phyloP scores from a whole-genome alignment of 2,797 vertebrate genomes.

The Gallinago solitaria region DNA sequence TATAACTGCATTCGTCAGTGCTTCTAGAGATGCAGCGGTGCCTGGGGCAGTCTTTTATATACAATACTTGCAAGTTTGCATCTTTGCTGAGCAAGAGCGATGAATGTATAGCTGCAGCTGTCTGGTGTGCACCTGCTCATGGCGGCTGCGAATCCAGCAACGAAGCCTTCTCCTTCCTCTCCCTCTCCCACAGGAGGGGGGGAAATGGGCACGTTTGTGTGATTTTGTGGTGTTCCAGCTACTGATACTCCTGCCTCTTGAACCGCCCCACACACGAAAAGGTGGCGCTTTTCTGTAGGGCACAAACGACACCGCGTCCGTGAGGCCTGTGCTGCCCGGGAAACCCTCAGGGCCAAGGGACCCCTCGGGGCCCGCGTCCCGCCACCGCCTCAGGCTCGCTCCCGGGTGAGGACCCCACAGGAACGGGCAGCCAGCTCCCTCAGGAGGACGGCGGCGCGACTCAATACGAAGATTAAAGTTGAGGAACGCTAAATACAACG shows the following conservation, averaged over 20 bases:
- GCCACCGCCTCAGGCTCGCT: not conserved
- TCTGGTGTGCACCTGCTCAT: not conserved
- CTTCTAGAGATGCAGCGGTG: not conserved
- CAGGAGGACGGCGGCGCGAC: no score
- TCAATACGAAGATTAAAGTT: no score
- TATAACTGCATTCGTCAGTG: not conserved
- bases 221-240: not conserved
- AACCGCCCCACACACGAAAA: not conserved
- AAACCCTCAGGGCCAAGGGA: rapidly evolving
- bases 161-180: not conserved
- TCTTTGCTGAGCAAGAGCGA: not conserved
- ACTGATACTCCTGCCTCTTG: no score
- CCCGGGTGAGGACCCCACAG: not conserved
- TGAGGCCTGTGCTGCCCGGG: not conserved
- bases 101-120: rapidly evolving
- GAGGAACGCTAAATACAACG: not conserved
- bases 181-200: no score
- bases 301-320: rapidly evolving
- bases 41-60: not conserved
- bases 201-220: rapidly evolving
- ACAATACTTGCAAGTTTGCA: not conserved
- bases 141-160: rapidly evolving
- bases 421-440: not conserved
- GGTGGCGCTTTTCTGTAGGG: rapidly evolving
- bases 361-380: not conserved